Evolutionary conservation across 2,797 vertebrate genomes (phyloP), one percentile per base, ranked within the genome.

Genomic region (Alauda arvensis): DNA sequence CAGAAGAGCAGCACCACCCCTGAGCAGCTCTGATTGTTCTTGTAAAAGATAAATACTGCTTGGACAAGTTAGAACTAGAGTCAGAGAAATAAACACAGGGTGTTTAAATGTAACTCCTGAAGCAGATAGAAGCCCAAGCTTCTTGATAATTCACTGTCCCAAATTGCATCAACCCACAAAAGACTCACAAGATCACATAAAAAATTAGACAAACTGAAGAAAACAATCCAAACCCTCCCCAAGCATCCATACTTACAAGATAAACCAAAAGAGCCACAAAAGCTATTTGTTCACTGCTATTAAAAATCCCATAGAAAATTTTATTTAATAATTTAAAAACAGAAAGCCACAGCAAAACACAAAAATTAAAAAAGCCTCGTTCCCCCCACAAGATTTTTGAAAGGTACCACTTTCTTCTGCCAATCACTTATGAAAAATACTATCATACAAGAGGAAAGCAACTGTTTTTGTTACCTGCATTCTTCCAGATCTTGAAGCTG

Each of bases 401-500:
- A 75, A 88, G 11, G 29, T 26, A 51, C 5, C 14, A 8, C 18
- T 45, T 72, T 51, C 17, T 74, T 67, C 53, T 63, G 20, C 15
- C 68, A 79, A 33, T 1, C 40, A 51, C 21, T 45, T 33, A 7
- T n/a, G 25, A 69, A 75, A 77, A 70, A n/a, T 4, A 52, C 11
- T n/a, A 20, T 19, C 11, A 26, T 15, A 0, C n/a, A 68, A 39
- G 11, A 75, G n/a, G 3, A 69, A 72, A 75, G 18, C 25, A 42
- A 29, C 21, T 56, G 1, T 20, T 67, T 39, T n/a, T 57, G 34
- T 83, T 96, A 99, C 99, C 99, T 99, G 98, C 99, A 99, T 80
- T 99, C 99, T 81, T 99, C 99, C 89, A 99, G 96, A 86, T 99
- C 99, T 83, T 99, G 98, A 57, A 99, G 97, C 82, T 99, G 99